These are phyloP conservation scores for Meteorus sp. DNA, from an alignment of 1,140 invertebrate species.

Conservation along the genomic window DNA sequence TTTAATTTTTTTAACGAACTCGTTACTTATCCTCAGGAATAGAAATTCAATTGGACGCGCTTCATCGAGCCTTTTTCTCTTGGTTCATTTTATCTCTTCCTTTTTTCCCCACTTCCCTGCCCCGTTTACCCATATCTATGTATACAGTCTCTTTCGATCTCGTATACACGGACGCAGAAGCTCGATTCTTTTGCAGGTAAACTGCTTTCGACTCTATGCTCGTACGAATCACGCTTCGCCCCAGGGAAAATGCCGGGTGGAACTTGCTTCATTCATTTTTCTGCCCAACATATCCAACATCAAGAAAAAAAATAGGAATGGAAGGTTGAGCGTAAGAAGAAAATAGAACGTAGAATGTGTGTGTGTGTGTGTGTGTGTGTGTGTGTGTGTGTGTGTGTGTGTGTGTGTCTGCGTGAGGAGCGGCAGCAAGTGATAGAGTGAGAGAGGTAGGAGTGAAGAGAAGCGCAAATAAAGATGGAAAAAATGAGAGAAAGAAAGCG, in stretches of 20 bases:
- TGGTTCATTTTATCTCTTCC: background rate
- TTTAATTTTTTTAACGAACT: background rate
- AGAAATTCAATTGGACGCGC: background rate
- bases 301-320: background rate
- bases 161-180: background rate
- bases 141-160: no score
- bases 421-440: background rate
- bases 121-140: no score
- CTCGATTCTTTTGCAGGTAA: slow-evolving; percentile 2
- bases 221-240: slow-evolving; percentile 12
- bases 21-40: background rate
- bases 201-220: slow-evolving; percentile 6
- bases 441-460: background rate
- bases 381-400: no score
- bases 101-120: background rate
- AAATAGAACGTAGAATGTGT: background rate
- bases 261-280: slow-evolving; percentile 17
- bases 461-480: no score
- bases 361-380: no score
- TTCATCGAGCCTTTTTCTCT: no score
- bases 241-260: background rate
- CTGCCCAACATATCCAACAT: background rate
- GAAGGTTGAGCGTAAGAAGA: background rate
- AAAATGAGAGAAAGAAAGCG: no score
- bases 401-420: no score